phyloP scores from a whole-genome alignment of 2,888 invertebrate genomes.

The Epirrita christyi region DNA sequence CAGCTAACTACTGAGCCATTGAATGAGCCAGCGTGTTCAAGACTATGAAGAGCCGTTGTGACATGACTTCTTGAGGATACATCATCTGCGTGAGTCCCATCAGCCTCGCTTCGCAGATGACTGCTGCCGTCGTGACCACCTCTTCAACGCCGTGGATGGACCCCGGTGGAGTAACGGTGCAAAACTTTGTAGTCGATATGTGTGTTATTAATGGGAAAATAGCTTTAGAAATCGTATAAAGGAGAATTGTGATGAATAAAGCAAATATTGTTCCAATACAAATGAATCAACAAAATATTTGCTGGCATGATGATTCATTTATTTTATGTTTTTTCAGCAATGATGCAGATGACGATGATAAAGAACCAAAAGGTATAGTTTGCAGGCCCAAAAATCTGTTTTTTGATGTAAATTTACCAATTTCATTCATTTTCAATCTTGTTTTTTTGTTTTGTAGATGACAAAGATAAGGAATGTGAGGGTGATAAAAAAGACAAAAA shows the following conservation, averaged over 20 bases:
- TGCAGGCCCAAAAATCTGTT: background rate
- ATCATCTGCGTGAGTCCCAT: slow-evolving; percentile 13
- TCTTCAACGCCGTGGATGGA: slow-evolving; percentile 14
- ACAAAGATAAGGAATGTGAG: slow-evolving; percentile 79
- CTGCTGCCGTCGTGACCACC: slow-evolving; percentile 7
- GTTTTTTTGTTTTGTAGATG: slow-evolving; percentile 51
- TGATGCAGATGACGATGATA: slow-evolving; percentile 69
- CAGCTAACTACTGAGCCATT: slow-evolving; percentile 20
- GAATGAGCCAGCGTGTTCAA: slow-evolving; percentile 14
- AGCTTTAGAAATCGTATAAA: slow-evolving; percentile 8
- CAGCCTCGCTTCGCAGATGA: slow-evolving; percentile 19
- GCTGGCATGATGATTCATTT: slow-evolving; percentile 29
- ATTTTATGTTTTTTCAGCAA: slow-evolving; percentile 69
- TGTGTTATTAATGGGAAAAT: slow-evolving; percentile 35
- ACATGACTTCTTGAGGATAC: slow-evolving; percentile 12
- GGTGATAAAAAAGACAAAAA: slow-evolving; percentile 84
- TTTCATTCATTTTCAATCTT: background rate
- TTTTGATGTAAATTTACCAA: background rate
- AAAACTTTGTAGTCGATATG: slow-evolving; percentile 82
- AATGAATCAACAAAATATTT: background rate
- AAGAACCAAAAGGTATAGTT: slow-evolving; percentile 68
- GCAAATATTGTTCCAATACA: slow-evolving; percentile 2
- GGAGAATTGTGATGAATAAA: slow-evolving; percentile 30
- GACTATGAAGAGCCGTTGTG: slow-evolving; percentile 18
- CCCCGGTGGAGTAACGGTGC: slow-evolving; percentile 70